Base-by-base conservation (phyloP, 2,113 vertebrate species). In the Clarias magur region DNA sequence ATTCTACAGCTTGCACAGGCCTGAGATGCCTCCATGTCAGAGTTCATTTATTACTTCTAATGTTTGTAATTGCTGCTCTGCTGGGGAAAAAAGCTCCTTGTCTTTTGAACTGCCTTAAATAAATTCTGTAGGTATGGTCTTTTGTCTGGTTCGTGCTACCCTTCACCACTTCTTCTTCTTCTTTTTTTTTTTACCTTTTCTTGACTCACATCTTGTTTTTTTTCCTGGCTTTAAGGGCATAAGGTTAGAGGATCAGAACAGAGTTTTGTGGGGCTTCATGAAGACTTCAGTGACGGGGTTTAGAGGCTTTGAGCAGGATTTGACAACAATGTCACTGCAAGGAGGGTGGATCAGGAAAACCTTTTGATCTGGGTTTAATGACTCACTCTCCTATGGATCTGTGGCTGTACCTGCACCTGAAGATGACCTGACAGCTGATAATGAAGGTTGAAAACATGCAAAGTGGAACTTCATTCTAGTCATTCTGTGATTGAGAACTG, bases 351-450 rank as follows among this genome's bases (percentile, higher is more conserved):
- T 89, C 90, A 90, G 92, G 90, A 79, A 85, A 89, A 90, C 70
- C 88, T 93, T 94, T 94, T 94, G 93, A 95, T 95, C 92, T 83
- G 53, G 90, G 91, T 93, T 92, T 92, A 94, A 90, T 91, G 89
- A 91, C 65, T 89, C 38, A 87, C 30, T 83, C 92, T 92, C 88
- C 60, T 82, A 54, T 88, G 92, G 94, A 93, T 94, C 93, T 93
- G 86, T 85, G 88, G 90, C 91, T 85, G 86, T 85, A 80, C 89
- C 91, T 93, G 90, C 88, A 93, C 92, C 89, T 90, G 83, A 75
- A 59, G 78, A 88, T 84, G 7, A 90, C 91, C 59, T 27, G 84
- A n/a, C 8, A 15, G 56, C 53, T 85, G 25, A 57, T 11, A 7
- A 19, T 21, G 21, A 27, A 54, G 27, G 16, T 23, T 62, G 73